These are phyloP conservation scores for Numenius arquata DNA, from an alignment of 2,113 vertebrate species.

Conservation along the genomic window DNA sequence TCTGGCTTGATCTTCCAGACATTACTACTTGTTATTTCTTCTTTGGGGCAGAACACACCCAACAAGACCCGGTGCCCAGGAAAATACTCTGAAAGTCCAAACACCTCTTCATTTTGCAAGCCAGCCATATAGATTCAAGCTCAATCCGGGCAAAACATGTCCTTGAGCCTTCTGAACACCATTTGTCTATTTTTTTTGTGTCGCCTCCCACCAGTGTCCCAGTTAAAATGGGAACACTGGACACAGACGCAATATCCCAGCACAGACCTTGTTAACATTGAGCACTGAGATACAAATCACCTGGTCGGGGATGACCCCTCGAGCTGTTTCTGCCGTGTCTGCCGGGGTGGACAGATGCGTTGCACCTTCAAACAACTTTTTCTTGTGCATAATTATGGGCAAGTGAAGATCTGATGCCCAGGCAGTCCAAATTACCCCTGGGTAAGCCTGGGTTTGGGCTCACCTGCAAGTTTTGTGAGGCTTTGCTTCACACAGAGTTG, in stretches of 20 bases:
- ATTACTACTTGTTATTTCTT: slow-evolving; percentile 43
- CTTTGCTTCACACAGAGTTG: background rate
- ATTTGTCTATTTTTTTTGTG: background rate
- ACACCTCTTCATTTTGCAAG: background rate
- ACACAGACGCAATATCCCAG: background rate
- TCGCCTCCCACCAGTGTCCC: background rate
- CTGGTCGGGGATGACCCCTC: background rate
- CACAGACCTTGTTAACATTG: background rate
- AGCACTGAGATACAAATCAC: fast-evolving
- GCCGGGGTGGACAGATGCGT: fast-evolving
- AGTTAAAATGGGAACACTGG: background rate
- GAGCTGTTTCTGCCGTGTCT: background rate
- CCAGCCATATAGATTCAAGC: background rate
- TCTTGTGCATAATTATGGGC: background rate
- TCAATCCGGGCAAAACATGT: background rate
- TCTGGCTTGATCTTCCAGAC: slow-evolving; percentile 48
- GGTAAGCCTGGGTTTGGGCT: background rate
- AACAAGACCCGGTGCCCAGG: background rate
- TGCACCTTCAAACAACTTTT: background rate
- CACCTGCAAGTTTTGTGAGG: background rate
- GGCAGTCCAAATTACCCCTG: background rate
- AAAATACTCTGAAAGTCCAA: background rate
- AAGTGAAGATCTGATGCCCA: background rate
- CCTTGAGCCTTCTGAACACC: background rate
- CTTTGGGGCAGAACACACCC: slow-evolving; percentile 10